phyloP scores from a whole-genome alignment of 2,888 invertebrate species.

The Xestoiulus laeticollis region DNA sequence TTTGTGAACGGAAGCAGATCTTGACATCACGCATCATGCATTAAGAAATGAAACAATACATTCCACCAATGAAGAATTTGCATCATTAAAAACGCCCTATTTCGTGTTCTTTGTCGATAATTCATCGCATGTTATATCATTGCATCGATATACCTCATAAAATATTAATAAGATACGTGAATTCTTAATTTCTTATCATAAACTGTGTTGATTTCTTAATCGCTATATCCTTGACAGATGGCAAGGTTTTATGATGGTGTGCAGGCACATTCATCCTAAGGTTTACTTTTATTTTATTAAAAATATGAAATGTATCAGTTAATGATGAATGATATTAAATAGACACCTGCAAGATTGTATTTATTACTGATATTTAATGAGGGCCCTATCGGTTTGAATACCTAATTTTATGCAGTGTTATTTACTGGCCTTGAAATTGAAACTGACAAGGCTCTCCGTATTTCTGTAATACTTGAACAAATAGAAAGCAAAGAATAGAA shows the following conservation, averaged over 20 bases:
- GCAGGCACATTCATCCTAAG: background rate
- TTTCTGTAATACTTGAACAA: background rate
- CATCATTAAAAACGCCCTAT: background rate
- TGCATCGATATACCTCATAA: background rate
- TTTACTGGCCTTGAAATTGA: background rate
- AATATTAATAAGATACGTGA: constrained; percentile 9
- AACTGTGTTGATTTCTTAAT: constrained; percentile 1
- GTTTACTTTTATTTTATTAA: constrained; percentile 6
- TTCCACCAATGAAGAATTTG: background rate
- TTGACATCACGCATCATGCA: background rate
- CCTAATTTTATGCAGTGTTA: background rate
- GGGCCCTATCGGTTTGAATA: constrained; percentile 4
- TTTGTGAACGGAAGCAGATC: background rate
- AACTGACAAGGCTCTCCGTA: background rate
- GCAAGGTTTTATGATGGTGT: background rate
- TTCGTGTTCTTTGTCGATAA: background rate
- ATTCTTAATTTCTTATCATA: background rate
- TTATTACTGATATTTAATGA: background rate
- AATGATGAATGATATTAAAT: background rate
- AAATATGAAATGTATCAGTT: constrained; percentile 1
- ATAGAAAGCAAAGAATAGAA: too few species aligned
- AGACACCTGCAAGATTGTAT: constrained; percentile 24
- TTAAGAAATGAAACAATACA: background rate
- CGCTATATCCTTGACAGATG: constrained; percentile 23
- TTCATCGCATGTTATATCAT: background rate